Conservation (phyloP, 2,797 vertebrate genomes). For the Thunnus albacares region DNA sequence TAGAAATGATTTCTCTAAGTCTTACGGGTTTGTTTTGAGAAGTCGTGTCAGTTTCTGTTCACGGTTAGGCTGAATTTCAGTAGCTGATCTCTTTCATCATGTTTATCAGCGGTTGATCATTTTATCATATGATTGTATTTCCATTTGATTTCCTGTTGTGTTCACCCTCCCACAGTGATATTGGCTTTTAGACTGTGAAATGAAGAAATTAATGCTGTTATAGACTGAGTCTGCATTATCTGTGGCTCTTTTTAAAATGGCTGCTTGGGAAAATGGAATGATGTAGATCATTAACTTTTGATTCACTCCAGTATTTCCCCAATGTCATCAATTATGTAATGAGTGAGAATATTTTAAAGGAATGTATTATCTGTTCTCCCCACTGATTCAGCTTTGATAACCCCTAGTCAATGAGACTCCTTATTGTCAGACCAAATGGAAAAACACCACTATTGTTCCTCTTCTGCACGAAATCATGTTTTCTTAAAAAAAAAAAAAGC, state of each 20-base stretch:
- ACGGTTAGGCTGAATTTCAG: not conserved
- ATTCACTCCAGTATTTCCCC: slow-evolving; percentile 63
- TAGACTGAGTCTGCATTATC: slow-evolving; percentile 45
- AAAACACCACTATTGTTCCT: slow-evolving; percentile 17
- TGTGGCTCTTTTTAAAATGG: slow-evolving; percentile 47
- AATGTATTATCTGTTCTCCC: slow-evolving; percentile 44
- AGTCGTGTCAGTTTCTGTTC: not conserved
- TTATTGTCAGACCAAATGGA: slow-evolving; percentile 30
- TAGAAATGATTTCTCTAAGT: not conserved
- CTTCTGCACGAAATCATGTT: not conserved
- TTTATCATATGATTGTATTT: slow-evolving; percentile 28
- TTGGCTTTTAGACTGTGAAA: slow-evolving; percentile 56
- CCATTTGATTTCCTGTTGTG: slow-evolving; percentile 40
- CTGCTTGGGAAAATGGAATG: slow-evolving; percentile 65
- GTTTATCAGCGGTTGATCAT: slow-evolving; percentile 20
- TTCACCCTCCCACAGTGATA: slow-evolving; percentile 28
- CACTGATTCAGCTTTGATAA: slow-evolving; percentile 48
- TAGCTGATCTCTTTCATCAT: not conserved
- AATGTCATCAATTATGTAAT: slow-evolving; percentile 72
- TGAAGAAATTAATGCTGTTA: slow-evolving; percentile 42
- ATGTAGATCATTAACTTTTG: slow-evolving; percentile 76
- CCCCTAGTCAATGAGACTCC: slow-evolving; percentile 11
- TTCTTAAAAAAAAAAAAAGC: not conserved
- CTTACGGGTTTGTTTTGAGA: not conserved
- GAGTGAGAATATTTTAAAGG: slow-evolving; percentile 51